Percentiles rank a stretch among this genome's conserved stretches.
Conservation (phyloP, 2,888 invertebrate genomes). For the Hirtodrosophila duncani region DNA sequence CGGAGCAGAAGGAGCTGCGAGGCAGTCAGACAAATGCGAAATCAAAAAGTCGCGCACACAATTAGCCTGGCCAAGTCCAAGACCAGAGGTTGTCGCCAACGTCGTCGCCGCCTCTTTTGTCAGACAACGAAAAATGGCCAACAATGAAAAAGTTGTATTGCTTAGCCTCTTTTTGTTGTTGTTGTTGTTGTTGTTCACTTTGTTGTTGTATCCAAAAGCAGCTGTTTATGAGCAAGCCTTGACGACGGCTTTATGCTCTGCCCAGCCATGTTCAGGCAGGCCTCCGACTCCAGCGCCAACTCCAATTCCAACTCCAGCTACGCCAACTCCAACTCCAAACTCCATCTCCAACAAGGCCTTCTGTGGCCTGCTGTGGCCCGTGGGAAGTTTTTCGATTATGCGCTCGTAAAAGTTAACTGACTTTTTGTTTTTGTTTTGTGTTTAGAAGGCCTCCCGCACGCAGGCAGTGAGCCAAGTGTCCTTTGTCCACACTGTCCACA, state of each 20-base stretch:
- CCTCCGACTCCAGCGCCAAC: too few species aligned
- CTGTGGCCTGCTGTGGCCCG: neutral
- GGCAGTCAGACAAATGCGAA: conserved; percentile 31
- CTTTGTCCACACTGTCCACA: conserved; percentile 54
- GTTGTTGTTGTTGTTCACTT: conserved; percentile 1
- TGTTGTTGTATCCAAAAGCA: conserved; percentile 34
- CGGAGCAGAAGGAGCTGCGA: too few species aligned
- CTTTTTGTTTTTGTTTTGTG: conserved; percentile 51
- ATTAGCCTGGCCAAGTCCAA: conserved; percentile 40
- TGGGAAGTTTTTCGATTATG: conserved; percentile 66
- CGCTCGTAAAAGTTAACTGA: conserved; percentile 65
- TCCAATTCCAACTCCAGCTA: neutral
- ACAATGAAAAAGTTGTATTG: conserved; percentile 39
- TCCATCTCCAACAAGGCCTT: neutral
- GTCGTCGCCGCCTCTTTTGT: conserved; percentile 37
- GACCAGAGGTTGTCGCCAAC: neutral
- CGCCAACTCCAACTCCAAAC: neutral
- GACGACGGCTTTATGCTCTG: too few species aligned
- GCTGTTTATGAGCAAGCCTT: conserved; percentile 26
- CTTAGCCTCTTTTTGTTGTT: conserved; percentile 22
- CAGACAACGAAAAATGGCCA: conserved; percentile 44
- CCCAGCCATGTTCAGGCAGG: too few species aligned
- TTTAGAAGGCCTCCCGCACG: conserved; percentile 8
- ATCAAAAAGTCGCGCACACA: conserved; percentile 51
- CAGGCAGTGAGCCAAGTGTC: conserved; percentile 30